Conservation (phyloP, 2,113 vertebrate genomes). For the Struthio camelus region DNA sequence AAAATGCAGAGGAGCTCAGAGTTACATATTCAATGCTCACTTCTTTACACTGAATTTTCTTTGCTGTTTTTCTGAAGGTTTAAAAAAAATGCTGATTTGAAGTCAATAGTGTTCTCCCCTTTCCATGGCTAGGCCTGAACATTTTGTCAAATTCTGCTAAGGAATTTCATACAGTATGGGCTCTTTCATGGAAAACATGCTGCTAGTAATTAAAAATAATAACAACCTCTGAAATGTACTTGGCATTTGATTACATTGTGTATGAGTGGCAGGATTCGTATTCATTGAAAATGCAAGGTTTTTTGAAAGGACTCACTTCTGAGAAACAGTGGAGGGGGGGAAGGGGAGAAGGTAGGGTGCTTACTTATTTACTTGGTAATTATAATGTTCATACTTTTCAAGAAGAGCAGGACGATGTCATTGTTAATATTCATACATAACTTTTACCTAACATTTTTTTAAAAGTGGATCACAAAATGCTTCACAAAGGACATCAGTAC, state of each 20-base stretch:
- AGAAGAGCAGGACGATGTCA: background rate
- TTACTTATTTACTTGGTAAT: background rate
- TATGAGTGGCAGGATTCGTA: background rate
- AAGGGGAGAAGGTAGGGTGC: no score
- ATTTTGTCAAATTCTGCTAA: no score
- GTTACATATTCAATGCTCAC: background rate
- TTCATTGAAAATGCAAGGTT: fast-evolving
- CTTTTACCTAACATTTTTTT: background rate
- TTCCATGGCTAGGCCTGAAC: background rate
- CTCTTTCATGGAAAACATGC: background rate
- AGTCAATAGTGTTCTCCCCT: background rate
- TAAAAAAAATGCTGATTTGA: background rate
- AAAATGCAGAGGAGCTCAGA: background rate
- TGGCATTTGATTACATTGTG: background rate
- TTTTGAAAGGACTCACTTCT: no score
- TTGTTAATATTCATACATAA: no score
- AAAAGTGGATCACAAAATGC: background rate
- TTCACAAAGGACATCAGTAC: background rate
- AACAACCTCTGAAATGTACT: background rate
- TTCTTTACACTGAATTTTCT: background rate
- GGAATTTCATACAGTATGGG: no score
- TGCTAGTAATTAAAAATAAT: background rate
- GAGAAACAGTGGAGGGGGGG: no score
- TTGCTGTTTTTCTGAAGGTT: background rate
- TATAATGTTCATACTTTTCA: fast-evolving